Conservation (phyloP, 2,888 invertebrate species). For the Deilephila porcellus region DNA sequence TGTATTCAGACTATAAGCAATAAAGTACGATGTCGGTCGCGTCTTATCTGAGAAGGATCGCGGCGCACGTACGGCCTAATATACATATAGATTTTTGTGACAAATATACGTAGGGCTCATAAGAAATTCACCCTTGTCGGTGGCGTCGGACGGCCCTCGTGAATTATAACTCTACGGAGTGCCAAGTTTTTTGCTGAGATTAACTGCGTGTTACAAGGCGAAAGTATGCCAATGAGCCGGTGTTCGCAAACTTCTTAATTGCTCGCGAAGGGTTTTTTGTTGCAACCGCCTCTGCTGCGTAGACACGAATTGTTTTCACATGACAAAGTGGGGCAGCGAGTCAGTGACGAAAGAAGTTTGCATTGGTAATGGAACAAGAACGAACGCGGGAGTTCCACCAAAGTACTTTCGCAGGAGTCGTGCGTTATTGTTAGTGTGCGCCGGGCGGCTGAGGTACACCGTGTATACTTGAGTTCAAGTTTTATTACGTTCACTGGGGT, state of each 20-base stretch:
- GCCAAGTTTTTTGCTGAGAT: constrained; percentile 76
- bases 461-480: neutral
- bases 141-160: constrained; percentile 63
- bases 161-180: constrained; percentile 75
- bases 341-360: constrained; percentile 56
- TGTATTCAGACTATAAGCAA: constrained; percentile 47
- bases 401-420: neutral
- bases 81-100: constrained; percentile 70
- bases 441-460: too few species aligned
- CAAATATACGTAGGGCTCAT: constrained; percentile 69
- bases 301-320: constrained; percentile 62
- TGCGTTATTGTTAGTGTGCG: neutral
- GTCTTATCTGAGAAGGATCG: constrained; percentile 47
- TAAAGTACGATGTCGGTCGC: constrained; percentile 52
- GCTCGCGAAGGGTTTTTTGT: constrained; percentile 69
- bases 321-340: constrained; percentile 55
- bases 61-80: constrained; percentile 49
- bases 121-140: constrained; percentile 77
- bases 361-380: constrained; percentile 47
- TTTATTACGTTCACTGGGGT: neutral
- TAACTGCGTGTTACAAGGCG: constrained; percentile 77
- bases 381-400: neutral
- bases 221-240: constrained; percentile 78
- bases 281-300: constrained; percentile 54
- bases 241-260: constrained; percentile 77